Conservation (phyloP, 1,140 invertebrate species). For the Nylanderia fulva region DNA sequence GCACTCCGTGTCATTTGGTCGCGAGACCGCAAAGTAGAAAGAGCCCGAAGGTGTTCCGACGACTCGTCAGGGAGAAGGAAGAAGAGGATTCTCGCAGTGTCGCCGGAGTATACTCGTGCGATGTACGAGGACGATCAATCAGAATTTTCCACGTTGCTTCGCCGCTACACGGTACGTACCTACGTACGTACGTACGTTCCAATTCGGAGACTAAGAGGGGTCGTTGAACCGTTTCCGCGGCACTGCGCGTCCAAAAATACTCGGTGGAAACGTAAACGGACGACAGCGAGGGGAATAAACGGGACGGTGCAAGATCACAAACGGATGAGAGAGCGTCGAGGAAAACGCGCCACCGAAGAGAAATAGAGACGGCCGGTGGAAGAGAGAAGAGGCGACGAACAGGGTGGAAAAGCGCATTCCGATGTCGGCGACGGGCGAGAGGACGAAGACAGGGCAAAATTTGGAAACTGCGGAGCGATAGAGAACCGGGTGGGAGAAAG, state of each 20-base stretch:
- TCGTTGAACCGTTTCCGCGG: constrained; percentile 72
- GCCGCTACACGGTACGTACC: constrained; percentile 22
- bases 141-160: constrained; percentile 66
- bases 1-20: constrained; percentile 44
- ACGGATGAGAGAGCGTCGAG: constrained; percentile 6
- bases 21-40: background rate
- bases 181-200: constrained; percentile 41
- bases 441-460: constrained; percentile 23
- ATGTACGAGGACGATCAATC: constrained; percentile 70
- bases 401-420: constrained; percentile 39
- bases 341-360: constrained; percentile 23
- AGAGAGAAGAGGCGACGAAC: background rate
- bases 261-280: constrained; percentile 68
- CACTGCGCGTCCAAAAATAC: constrained; percentile 71
- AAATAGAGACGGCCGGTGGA: background rate
- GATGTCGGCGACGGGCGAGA: constrained; percentile 35
- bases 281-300: constrained; percentile 53
- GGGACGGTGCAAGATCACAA: constrained; percentile 36
- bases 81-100: background rate
- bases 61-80: constrained; percentile 53
- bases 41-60: constrained; percentile 46
- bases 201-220: constrained; percentile 57
- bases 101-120: constrained; percentile 44
- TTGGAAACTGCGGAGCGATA: constrained; percentile 19
- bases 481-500: background rate